These are phyloP conservation scores for Eulemur rubriventer DNA, from an alignment of 2,797 vertebrate genomes.

Conservation along the genomic window DNA sequence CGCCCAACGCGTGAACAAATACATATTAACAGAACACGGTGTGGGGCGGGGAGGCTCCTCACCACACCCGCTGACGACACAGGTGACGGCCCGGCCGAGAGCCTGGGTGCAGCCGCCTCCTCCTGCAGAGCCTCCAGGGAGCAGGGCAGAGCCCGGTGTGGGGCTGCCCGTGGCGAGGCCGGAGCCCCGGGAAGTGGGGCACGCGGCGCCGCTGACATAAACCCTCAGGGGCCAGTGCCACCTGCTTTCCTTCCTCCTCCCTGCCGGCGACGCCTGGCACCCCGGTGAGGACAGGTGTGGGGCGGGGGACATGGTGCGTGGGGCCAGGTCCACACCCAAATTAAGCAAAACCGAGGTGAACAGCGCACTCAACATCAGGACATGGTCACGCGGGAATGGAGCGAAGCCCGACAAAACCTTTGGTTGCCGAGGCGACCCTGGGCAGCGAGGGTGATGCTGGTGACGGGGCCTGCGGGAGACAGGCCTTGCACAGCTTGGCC, in stretches of 20 bases:
- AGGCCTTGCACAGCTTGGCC: too few species aligned
- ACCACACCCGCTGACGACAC: background rate
- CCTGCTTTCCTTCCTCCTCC: background rate
- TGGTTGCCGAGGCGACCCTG: background rate
- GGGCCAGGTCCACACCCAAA: background rate
- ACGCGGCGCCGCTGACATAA: background rate
- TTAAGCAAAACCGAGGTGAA: background rate
- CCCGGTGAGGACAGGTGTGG: background rate
- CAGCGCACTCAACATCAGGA: fast-evolving
- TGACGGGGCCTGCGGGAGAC: background rate
- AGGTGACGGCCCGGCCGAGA: background rate
- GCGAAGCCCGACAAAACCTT: too few species aligned
- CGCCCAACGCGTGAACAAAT: background rate
- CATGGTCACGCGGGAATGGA: fast-evolving
- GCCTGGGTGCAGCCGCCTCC: too few species aligned
- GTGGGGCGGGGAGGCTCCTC: background rate
- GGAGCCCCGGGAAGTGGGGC: background rate
- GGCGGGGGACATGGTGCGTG: fast-evolving
- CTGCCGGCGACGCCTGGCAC: background rate
- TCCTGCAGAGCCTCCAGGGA: too few species aligned
- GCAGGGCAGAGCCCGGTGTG: background rate
- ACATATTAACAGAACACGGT: too few species aligned
- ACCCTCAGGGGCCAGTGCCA: background rate
- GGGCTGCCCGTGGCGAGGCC: background rate
- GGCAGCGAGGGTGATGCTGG: background rate